These are phyloP conservation scores for Psammodynastes pulverulentus DNA, from an alignment of 2,113 vertebrate species.

Conservation along the genomic window DNA sequence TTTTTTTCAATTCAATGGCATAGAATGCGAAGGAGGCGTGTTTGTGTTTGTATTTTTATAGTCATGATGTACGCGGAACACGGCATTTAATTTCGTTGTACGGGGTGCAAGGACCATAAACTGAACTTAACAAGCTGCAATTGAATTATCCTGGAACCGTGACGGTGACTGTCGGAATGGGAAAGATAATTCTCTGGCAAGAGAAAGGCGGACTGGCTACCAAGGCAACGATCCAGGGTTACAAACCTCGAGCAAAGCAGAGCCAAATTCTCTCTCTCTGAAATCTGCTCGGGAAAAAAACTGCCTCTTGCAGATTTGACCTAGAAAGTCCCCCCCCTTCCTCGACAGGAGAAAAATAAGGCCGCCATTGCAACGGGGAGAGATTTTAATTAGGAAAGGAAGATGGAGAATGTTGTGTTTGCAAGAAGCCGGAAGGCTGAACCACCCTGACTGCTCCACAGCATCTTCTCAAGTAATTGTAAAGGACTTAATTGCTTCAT, in stretches of 20 bases:
- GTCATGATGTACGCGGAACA: too few species aligned
- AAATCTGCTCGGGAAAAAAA: neutral
- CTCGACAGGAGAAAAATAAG: neutral
- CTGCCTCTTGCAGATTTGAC: neutral
- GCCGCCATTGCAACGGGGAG: rapidly evolving
- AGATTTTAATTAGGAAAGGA: neutral
- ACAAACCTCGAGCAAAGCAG: neutral
- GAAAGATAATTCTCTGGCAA: neutral
- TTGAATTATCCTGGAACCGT: neutral
- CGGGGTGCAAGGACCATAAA: too few species aligned
- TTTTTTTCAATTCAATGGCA: too few species aligned
- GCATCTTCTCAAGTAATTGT: constrained; percentile 29
- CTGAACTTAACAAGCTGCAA: neutral
- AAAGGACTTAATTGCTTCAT: constrained; percentile 21
- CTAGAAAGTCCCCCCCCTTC: neutral
- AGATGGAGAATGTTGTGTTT: constrained; percentile 1
- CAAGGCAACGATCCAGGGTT: neutral
- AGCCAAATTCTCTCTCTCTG: neutral
- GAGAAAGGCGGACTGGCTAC: neutral
- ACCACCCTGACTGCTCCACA: neutral
- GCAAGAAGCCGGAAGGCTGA: neutral
- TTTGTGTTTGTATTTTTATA: too few species aligned
- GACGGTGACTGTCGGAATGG: neutral
- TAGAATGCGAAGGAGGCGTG: too few species aligned
- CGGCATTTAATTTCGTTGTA: too few species aligned